Evolutionary conservation across 2,888 invertebrate genomes (phyloP), one percentile per base, ranked within the genome.

Genomic region (Cantharis nigra): DNA sequence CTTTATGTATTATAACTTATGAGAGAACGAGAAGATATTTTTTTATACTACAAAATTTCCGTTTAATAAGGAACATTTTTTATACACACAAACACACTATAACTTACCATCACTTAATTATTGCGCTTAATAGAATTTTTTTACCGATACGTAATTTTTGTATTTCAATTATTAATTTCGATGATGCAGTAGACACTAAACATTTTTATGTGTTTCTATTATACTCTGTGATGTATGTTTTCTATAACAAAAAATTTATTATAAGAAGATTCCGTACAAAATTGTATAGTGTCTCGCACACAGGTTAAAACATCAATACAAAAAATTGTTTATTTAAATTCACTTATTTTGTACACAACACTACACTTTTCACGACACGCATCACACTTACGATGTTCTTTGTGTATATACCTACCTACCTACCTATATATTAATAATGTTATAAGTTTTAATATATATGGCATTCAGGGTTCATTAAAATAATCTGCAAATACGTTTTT

Each of bases 381-480:
- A n/a, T 49, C 49, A n/a, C 49, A 49, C 49, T 49, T 49, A 49
- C 7, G 49, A 49, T 49, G 49, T 49, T 49, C 49, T 49, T 49
- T 49, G 49, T 49, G 49, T 49, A 49, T n/a, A 49, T 49, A 49
- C 49, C 49, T n/a, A 49, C 49, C 49, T n/a, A 49, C 49, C 49
- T 49, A 49, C 49, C 49, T 49, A 67, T 67, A 67, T 67, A 67
- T 78, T 67, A 13, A 71, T 71, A 69, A 63, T 77, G 26, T 30
- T 74, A 30, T 76, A 70, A 63, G 73, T 70, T 79, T 74, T 69
- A 63, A 75, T 80, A 82, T 83, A 80, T 84, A 84, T 83, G 85
- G 84, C 85, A 83, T 86, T 84, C 86, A 85, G 85, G 85, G 86
- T 86, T 85, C 83, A 75, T 77, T 74, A 62, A 49, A 74, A 75